Percentiles rank a stretch among this genome's conserved stretches.
Evolutionary conservation across 2,888 invertebrate species (phyloP).

Genomic region (Cabera pusaria): DNA sequence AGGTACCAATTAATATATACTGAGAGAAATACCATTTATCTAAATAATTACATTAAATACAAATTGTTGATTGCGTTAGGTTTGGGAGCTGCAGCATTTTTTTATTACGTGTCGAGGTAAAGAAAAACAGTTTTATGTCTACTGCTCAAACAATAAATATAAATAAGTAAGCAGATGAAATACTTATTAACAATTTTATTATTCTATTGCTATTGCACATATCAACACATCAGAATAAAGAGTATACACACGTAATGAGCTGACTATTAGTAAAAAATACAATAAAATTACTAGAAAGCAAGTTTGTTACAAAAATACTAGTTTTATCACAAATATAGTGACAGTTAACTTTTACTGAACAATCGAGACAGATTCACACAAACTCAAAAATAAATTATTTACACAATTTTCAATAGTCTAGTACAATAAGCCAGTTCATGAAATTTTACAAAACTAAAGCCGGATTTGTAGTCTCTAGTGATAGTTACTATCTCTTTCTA

Average conservation of each 20-base stretch:
- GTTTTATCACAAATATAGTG: too few species aligned
- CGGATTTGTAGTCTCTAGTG: too few species aligned
- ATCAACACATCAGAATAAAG: conserved; percentile 29
- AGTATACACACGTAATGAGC: conserved; percentile 11
- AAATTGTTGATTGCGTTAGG: too few species aligned
- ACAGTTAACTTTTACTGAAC: too few species aligned
- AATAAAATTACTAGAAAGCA: conserved; percentile 10
- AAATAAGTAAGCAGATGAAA: conserved; percentile 1
- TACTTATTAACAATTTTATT: conserved; percentile 10
- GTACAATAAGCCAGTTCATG: conserved; percentile 5
- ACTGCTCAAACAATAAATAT: too few species aligned
- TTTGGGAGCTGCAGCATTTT: neutral
- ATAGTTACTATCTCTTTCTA: too few species aligned
- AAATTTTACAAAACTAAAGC: too few species aligned
- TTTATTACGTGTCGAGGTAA: conserved; percentile 1
- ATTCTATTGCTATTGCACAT: conserved; percentile 45
- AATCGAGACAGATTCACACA: conserved; percentile 37
- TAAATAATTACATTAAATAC: neutral
- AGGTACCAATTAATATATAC: too few species aligned
- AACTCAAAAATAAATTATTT: conserved; percentile 38
- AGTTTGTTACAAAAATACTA: conserved; percentile 4
- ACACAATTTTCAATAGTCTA: conserved; percentile 19
- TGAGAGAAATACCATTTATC: too few species aligned
- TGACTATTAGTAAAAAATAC: conserved; percentile 16
- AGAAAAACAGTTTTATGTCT: too few species aligned